Percentiles rank a stretch among this genome's conserved stretches.
Evolutionary conservation across 2,888 invertebrate species (phyloP).

Genomic region (Clostera curtula): DNA sequence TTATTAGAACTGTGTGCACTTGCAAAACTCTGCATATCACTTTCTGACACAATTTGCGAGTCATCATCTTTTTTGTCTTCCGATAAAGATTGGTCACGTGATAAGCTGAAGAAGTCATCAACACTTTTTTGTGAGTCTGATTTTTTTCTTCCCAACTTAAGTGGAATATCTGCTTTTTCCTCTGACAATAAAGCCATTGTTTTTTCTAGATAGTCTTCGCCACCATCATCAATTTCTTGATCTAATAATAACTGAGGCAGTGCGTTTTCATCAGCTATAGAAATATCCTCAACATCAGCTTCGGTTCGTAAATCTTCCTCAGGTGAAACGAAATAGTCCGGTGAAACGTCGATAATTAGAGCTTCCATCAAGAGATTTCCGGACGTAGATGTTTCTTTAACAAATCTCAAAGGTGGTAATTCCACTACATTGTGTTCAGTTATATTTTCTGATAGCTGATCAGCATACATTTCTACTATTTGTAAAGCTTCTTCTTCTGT

Average conservation of each 20-base stretch:
- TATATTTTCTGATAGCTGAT: slow-evolving; percentile 92
- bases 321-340: slow-evolving; percentile 86
- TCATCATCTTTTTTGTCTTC: slow-evolving; percentile 77
- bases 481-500: slow-evolving; percentile 94
- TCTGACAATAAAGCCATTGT: slow-evolving; percentile 62
- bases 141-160: slow-evolving; percentile 78
- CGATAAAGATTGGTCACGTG: slow-evolving; percentile 75
- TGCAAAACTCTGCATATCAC: slow-evolving; percentile 79
- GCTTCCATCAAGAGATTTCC: slow-evolving; percentile 94
- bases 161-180: slow-evolving; percentile 71
- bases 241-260: slow-evolving; percentile 62
- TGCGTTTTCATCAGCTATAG: slow-evolving; percentile 84
- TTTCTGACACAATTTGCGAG: slow-evolving; percentile 72
- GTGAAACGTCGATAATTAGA: slow-evolving; percentile 90
- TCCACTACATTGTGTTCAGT: slow-evolving; percentile 90
- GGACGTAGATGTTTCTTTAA: slow-evolving; percentile 91
- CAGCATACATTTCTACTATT: slow-evolving; percentile 95
- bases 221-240: slow-evolving; percentile 66
- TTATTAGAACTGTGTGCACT: slow-evolving; percentile 78
- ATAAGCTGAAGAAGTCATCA: slow-evolving; percentile 79
- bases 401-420: slow-evolving; percentile 89
- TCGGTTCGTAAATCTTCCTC: slow-evolving; percentile 90
- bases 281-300: slow-evolving; percentile 90
- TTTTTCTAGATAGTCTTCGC: slow-evolving; percentile 73
- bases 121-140: slow-evolving; percentile 76